Conservation (phyloP, 1,140 invertebrate genomes). For the Leptoteleia sp. region DNA sequence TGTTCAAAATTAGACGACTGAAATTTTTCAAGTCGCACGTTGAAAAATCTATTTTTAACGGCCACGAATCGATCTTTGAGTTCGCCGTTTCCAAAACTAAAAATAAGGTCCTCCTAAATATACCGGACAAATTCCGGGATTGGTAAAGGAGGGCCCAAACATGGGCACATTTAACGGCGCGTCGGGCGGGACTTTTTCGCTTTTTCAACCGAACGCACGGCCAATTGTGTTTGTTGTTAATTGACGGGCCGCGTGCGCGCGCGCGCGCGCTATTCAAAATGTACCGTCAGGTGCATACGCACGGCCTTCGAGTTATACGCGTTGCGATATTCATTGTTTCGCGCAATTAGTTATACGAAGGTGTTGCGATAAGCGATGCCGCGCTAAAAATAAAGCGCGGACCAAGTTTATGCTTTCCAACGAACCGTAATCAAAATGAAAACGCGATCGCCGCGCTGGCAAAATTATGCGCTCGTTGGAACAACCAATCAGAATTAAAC, state of each 20-base stretch:
- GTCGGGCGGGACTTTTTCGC: too few relatives aligned
- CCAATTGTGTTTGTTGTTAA: constrained; percentile 63
- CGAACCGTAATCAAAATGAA: constrained; percentile 52
- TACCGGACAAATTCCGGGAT: background rate
- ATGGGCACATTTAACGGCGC: background rate
- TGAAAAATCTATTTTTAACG: constrained; percentile 6
- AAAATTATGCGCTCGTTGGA: too few relatives aligned
- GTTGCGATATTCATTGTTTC: constrained; percentile 65
- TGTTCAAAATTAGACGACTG: too few relatives aligned
- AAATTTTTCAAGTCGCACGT: background rate
- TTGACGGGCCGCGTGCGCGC: too few relatives aligned
- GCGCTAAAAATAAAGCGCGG: constrained; percentile 66
- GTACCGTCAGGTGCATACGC: constrained; percentile 59
- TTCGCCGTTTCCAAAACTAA: constrained; percentile 14
- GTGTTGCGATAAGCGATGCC: constrained; percentile 68
- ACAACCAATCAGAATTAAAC: too few relatives aligned
- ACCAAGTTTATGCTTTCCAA: constrained; percentile 47
- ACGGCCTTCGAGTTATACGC: constrained; percentile 63
- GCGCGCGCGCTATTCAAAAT: constrained; percentile 47
- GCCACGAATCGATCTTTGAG: constrained; percentile 5
- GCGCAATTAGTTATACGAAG: constrained; percentile 67
- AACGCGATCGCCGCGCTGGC: constrained; percentile 9
- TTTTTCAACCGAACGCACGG: too few relatives aligned
- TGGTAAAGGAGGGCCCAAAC: constrained; percentile 4
- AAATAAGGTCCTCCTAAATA: constrained; percentile 22